These are phyloP conservation scores for Harpalus rufipes DNA, from an alignment of 2,888 invertebrate species.

Conservation along the genomic window DNA sequence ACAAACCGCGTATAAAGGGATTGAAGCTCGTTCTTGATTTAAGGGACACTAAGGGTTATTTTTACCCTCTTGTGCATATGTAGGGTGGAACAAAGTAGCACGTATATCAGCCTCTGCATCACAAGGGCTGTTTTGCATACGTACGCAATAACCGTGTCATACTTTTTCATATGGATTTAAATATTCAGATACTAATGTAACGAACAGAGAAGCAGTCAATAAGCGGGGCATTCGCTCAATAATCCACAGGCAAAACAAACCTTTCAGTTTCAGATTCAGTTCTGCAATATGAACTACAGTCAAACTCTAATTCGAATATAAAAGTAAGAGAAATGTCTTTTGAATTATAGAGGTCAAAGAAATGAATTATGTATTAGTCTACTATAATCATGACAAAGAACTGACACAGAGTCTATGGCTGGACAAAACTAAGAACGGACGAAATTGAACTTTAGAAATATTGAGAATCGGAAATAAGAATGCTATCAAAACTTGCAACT, in stretches of 20 bases:
- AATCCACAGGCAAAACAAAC: background rate
- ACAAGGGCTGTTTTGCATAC: constrained; percentile 60
- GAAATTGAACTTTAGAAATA: too few species aligned
- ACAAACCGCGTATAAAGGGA: constrained; percentile 55
- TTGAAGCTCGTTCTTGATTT: constrained; percentile 60
- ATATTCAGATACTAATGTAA: constrained; percentile 59
- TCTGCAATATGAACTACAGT: too few species aligned
- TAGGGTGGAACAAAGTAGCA: constrained; percentile 62
- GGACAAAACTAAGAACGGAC: too few species aligned
- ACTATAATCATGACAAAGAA: too few species aligned
- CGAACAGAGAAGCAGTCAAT: background rate
- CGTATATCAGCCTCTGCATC: constrained; percentile 55
- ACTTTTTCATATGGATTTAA: constrained; percentile 56
- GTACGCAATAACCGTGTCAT: constrained; percentile 41
- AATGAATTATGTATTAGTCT: too few species aligned
- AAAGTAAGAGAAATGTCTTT: too few species aligned
- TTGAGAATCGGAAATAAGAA: too few species aligned
- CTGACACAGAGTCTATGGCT: too few species aligned
- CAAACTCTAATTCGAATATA: too few species aligned
- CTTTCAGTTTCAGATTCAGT: too few species aligned
- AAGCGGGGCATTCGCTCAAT: background rate
- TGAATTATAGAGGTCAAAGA: too few species aligned
- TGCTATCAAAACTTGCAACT: too few species aligned
- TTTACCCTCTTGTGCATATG: constrained; percentile 60
- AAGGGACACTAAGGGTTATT: constrained; percentile 64